Evolutionary conservation across 92 coral and sea anemone genomes (phyloP), one percentile per base, ranked within the genome.

Genomic region (Parazoanthus swiftii): DNA sequence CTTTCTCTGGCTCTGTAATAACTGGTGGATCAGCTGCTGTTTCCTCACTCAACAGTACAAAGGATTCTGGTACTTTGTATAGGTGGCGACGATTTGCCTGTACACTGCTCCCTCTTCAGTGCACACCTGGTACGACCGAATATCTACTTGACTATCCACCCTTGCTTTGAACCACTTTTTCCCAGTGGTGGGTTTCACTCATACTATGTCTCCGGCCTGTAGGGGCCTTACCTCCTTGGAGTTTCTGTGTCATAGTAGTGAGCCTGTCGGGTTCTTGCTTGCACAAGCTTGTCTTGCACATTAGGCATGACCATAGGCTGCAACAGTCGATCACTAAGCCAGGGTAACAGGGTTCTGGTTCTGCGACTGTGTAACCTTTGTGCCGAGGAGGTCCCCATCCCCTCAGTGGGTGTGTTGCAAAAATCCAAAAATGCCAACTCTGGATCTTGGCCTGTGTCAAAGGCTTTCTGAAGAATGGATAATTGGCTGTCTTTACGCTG

Each of bases 101-200:
- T 74, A 85, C 21, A 85, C 8, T 72, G 77, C 76, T 8, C 88
- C 63, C 35, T 71, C 67, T n/a, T 72, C 88, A 73, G 80, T 85
- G 88, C 73, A 20, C 35, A 74, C 81, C 35, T 8, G 56, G 38
- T 72, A 85, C 44, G 80, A 85, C 44, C 88, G 88, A 26, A 25
- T 8, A 25, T 59, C 81, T 50, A 43, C 74, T 48, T 74, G 81
- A n/a, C 4, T 1, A 43, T 35, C 38, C 35, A 86, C 83, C 58
- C 79, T 71, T 2, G 89, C 89, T 51, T 76, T 86, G 33, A 86
- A 76, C 36, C 89, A 86, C 80, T 76, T 76, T 6, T 37, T 37
- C 26, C 80, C 80, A 23, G 48, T 35, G 9, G 33, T 37, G 6
- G 44, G 80, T 37, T 20, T 76, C 35, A 76, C 80, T 21, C 78